Percentiles rank a stretch among this genome's conserved stretches.
These are phyloP conservation scores for Morpho helenor DNA, from an alignment of 2,888 invertebrate species.

Conservation along the genomic window DNA sequence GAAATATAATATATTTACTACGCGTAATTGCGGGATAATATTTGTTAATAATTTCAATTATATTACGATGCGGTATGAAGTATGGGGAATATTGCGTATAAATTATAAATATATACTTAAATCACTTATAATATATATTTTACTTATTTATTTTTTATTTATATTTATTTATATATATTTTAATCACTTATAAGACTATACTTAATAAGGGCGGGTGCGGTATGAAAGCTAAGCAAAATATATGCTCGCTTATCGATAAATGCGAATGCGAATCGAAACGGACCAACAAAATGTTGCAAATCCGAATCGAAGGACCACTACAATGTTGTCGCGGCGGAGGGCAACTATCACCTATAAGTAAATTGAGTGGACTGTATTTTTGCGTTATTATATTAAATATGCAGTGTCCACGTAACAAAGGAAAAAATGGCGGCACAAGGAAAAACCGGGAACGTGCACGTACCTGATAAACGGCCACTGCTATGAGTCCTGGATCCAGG, in stretches of 20 bases:
- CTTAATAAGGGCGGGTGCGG: neutral
- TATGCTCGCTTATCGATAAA: neutral
- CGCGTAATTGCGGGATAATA: neutral
- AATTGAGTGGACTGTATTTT: no score
- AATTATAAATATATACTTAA: neutral
- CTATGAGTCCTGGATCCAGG: no score
- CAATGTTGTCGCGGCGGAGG: neutral
- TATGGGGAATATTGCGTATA: neutral
- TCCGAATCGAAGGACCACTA: neutral
- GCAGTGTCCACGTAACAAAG: no score
- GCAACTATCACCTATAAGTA: neutral
- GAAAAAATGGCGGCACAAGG: no score
- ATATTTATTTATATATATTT: no score
- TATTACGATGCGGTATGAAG: neutral
- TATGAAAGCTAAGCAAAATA: neutral
- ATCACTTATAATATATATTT: no score
- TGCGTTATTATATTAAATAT: no score
- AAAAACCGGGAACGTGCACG: no score
- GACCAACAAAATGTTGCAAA: neutral
- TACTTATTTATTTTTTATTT: neutral
- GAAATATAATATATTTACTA: neutral
- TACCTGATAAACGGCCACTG: no score
- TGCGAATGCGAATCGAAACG: neutral
- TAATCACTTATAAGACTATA: neutral
- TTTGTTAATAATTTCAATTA: neutral